These are phyloP conservation scores for Pegoplata infirma DNA, from an alignment of 2,888 invertebrate species.

Conservation along the genomic window DNA sequence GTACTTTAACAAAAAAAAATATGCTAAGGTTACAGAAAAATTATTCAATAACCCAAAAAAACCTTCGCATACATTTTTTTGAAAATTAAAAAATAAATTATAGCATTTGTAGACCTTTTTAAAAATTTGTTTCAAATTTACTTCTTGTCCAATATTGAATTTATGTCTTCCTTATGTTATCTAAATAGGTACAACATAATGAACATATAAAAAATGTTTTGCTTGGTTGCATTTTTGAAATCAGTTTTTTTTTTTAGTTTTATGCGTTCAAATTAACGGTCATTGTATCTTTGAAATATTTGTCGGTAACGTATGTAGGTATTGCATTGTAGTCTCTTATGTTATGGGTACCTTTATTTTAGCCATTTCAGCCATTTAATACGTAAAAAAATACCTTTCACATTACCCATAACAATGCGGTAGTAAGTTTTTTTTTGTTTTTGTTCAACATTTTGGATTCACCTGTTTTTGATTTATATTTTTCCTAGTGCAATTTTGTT, in stretches of 20 bases:
- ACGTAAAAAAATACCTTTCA: constrained; percentile 33
- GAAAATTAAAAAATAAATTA: background rate
- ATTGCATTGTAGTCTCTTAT: constrained; percentile 18
- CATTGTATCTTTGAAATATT: constrained; percentile 8
- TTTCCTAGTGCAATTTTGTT: constrained; percentile 33
- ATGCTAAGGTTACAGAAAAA: background rate
- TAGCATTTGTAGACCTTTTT: too few relatives aligned
- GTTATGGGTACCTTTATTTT: background rate
- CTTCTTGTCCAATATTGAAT: background rate
- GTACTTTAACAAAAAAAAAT: background rate
- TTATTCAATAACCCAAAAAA: background rate
- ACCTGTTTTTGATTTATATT: constrained; percentile 54
- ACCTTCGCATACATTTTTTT: constrained; percentile 10
- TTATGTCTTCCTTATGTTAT: constrained; percentile 42
- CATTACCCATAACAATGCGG: constrained; percentile 51
- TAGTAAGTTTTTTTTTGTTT: constrained; percentile 28
- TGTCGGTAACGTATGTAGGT: background rate
- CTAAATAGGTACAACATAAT: background rate
- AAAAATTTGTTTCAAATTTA: background rate
- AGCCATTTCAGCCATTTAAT: background rate
- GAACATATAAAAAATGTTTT: constrained; percentile 15
- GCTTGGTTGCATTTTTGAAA: constrained; percentile 21
- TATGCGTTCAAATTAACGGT: constrained; percentile 29
- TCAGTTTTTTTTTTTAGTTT: too few relatives aligned
- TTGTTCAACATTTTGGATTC: too few relatives aligned